Evolutionary conservation across 2,888 invertebrate genomes (phyloP).

Genomic region (Volucella zonaria): DNA sequence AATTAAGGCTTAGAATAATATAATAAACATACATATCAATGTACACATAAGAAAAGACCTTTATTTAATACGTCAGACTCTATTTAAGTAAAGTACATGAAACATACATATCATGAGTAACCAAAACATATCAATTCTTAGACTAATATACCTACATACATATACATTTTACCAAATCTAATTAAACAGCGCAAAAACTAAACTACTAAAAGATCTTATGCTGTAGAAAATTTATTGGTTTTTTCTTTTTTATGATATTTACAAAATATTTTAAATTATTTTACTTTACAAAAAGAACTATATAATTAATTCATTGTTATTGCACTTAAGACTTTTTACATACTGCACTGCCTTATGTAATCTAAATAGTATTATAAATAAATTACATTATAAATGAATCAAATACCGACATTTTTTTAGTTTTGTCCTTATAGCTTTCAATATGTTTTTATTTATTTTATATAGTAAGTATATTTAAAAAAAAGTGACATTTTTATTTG

Average conservation of each 20-base stretch:
- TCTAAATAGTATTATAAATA: neutral
- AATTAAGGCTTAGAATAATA: constrained; percentile 61
- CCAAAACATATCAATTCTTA: constrained; percentile 69
- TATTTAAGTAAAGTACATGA: constrained; percentile 22
- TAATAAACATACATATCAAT: constrained; percentile 63
- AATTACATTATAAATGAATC: neutral
- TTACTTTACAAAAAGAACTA: constrained; percentile 17
- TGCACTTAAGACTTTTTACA: constrained; percentile 58
- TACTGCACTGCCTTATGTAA: constrained; percentile 60
- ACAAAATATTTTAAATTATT: constrained; percentile 21
- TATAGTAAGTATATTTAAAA: too few relatives aligned
- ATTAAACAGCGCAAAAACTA: constrained; percentile 31
- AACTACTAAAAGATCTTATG: constrained; percentile 59
- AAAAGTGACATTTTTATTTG: too few relatives aligned
- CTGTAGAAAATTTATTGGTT: constrained; percentile 12
- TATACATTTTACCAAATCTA: constrained; percentile 43
- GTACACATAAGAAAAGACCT: constrained; percentile 50
- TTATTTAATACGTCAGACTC: constrained; percentile 39
- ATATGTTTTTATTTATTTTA: too few relatives aligned
- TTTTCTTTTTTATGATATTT: constrained; percentile 35
- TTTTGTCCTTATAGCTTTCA: too few relatives aligned
- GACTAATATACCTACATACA: constrained; percentile 47
- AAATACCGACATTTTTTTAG: neutral
- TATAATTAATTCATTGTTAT: constrained; percentile 47
- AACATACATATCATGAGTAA: constrained; percentile 23